phyloP scores from a whole-genome alignment of 2,113 vertebrate genomes.

The Glareola pratincola region DNA sequence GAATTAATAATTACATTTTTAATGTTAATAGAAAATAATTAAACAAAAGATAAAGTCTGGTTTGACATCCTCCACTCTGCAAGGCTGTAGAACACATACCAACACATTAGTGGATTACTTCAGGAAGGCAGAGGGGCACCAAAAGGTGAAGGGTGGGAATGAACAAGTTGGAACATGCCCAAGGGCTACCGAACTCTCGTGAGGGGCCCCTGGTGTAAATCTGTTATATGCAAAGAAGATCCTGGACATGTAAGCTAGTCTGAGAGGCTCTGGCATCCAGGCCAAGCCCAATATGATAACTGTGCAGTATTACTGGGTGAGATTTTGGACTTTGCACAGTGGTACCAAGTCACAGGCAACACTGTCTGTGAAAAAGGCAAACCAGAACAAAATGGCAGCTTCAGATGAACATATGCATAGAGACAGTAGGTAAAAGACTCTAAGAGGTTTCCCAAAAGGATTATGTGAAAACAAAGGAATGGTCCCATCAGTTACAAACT shows the following conservation, averaged over 20 bases:
- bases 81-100: not conserved
- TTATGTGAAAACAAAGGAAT: not conserved
- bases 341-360: not conserved
- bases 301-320: not conserved
- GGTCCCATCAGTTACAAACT: not conserved
- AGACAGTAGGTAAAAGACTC: not conserved
- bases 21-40: not conserved
- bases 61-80: not conserved
- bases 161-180: not conserved
- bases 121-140: not conserved
- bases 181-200: accelerated
- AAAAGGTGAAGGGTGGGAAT: accelerated
- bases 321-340: not conserved
- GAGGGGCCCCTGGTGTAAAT: not conserved
- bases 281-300: not conserved
- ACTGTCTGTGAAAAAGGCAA: not conserved
- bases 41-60: not conserved
- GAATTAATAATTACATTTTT: not conserved
- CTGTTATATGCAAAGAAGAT: accelerated
- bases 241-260: not conserved
- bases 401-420: not conserved
- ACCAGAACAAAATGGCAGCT: not conserved
- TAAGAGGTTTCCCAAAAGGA: not conserved
- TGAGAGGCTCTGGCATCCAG: not conserved
- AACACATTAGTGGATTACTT: not conserved